phyloP scores from a whole-genome alignment of 2,113 vertebrate species.

The Heptranchias perlo region DNA sequence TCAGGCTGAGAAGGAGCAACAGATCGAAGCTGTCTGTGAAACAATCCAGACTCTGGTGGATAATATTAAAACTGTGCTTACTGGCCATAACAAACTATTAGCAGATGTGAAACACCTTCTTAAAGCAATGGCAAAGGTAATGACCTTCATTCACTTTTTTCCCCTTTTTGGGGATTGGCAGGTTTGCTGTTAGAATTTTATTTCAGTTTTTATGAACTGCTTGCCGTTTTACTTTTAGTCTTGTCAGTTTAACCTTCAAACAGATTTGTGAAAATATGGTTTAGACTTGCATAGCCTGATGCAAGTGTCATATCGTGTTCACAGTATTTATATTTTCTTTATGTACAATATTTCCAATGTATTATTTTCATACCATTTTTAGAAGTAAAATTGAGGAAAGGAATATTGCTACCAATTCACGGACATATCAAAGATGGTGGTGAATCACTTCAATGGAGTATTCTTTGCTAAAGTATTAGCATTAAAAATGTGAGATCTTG shows the following conservation, averaged over 20 bases:
- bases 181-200: neutral
- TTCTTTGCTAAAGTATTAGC: neutral
- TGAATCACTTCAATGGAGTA: neutral
- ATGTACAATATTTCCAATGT: no score
- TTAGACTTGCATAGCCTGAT: no score
- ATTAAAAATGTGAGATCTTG: neutral
- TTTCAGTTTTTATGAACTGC: neutral
- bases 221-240: neutral
- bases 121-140: conserved; percentile 96
- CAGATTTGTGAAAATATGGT: no score
- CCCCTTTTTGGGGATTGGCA: neutral
- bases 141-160: neutral
- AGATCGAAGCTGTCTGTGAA: conserved; percentile 81
- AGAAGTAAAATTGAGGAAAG: neutral
- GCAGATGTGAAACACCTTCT: conserved; percentile 93
- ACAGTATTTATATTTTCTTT: neutral
- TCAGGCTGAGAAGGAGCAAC: conserved; percentile 86
- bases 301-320: neutral
- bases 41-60: conserved; percentile 88
- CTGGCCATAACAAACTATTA: conserved; percentile 87
- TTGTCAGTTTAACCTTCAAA: neutral
- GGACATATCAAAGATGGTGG: neutral
- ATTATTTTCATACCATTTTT: neutral
- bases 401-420: neutral
- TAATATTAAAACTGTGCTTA: conserved; percentile 87